Percentiles rank a stretch among this genome's conserved stretches.
Evolutionary conservation across 2,113 vertebrate species (phyloP).

Genomic region (Myodes glareolus): DNA sequence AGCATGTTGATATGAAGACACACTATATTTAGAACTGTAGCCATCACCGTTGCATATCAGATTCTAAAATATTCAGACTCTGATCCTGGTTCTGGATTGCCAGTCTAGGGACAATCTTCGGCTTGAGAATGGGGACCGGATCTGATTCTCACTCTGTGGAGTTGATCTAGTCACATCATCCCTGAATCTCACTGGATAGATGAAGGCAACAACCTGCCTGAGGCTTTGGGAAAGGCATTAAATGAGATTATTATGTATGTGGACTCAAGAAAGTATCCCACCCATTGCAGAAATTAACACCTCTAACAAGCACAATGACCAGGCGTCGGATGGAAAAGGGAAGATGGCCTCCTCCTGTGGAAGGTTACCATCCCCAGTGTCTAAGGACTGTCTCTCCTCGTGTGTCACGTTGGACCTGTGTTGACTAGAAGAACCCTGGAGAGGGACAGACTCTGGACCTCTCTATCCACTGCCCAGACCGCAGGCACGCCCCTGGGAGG

Average conservation of each 20-base stretch:
- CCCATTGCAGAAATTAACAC: conserved; percentile 33
- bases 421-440: background rate
- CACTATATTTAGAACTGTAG: background rate
- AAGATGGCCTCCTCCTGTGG: background rate
- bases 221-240: background rate
- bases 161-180: background rate
- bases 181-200: background rate
- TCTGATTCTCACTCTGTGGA: background rate
- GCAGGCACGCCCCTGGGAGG: background rate
- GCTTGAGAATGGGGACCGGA: background rate
- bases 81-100: background rate
- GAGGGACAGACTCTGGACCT: background rate
- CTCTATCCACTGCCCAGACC: background rate
- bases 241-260: background rate
- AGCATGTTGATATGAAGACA: background rate
- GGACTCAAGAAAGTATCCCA: background rate
- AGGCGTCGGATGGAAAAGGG: background rate
- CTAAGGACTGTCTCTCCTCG: fast-evolving
- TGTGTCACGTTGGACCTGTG: too few species aligned
- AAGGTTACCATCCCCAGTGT: fast-evolving
- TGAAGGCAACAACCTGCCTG: background rate
- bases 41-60: background rate
- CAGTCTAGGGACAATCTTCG: too few species aligned
- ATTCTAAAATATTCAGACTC: background rate
- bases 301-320: background rate